Percentiles rank a stretch among this genome's conserved stretches.
phyloP scores from a whole-genome alignment of 2,888 invertebrate genomes.

The Caenorhabditis imperialis region DNA sequence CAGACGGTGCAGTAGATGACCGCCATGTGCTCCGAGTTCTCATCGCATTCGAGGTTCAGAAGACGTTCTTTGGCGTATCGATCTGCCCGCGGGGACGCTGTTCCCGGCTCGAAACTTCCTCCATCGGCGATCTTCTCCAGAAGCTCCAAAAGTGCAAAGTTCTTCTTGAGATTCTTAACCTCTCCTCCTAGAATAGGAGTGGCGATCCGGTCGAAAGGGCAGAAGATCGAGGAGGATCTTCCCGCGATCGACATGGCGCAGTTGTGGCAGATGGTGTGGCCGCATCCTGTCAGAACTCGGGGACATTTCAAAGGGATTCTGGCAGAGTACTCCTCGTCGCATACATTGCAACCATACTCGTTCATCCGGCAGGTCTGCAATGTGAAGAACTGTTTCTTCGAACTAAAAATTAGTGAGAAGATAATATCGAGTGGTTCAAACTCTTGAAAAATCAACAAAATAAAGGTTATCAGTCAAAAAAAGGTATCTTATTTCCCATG shows the following conservation, averaged over 20 bases:
- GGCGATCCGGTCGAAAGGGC: slow-evolving; percentile 82
- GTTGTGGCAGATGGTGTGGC: slow-evolving; percentile 82
- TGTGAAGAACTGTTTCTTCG: neutral
- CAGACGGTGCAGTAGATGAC: slow-evolving; percentile 82
- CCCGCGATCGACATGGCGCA: slow-evolving; percentile 77
- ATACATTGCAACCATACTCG: slow-evolving; percentile 61
- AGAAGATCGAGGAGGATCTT: slow-evolving; percentile 78
- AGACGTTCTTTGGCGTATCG: slow-evolving; percentile 47
- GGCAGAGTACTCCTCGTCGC: slow-evolving; percentile 56
- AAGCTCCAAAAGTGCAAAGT: slow-evolving; percentile 82
- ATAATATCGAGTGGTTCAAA: no score
- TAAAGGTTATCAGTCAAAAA: no score
- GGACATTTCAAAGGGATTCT: slow-evolving; percentile 48
- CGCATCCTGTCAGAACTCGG: slow-evolving; percentile 77
- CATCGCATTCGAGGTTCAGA: slow-evolving; percentile 81
- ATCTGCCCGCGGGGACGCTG: slow-evolving; percentile 1
- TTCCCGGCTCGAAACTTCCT: neutral
- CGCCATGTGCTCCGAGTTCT: slow-evolving; percentile 81
- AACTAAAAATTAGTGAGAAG: no score
- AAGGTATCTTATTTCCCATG: slow-evolving; percentile 8
- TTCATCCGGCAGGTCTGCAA: no score
- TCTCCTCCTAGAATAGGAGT: slow-evolving; percentile 78
- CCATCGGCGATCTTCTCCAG: slow-evolving; percentile 80
- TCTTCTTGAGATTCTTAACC: slow-evolving; percentile 81
- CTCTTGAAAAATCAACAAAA: no score